Evolutionary conservation across 2,888 invertebrate species (phyloP), one percentile per base, ranked within the genome.

Genomic region (Ophioninae sp.): DNA sequence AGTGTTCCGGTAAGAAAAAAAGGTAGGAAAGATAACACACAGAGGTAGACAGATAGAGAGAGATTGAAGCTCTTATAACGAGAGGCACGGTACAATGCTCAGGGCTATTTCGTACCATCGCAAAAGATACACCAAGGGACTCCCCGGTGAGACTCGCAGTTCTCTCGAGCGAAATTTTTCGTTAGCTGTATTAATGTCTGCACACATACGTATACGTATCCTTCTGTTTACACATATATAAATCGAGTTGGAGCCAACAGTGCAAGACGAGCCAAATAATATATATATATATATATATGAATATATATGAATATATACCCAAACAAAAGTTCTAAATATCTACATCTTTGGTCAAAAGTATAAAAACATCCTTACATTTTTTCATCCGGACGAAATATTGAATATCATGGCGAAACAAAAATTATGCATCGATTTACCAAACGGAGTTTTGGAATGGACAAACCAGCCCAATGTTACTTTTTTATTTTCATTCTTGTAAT

Each of bases 31-130:
- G 20, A 30, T 44, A 13, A 72, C 3, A 23, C 59, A 56, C 30
- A 20, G 20, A 65, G 0, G 39, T 44, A 67, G 44, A 61, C 13
- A 30, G 56, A 9, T 22, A 44, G 41, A 61, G 44, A 51, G 67
- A 51, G 20, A 73, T 58, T 76, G 65, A 64, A 23, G 74, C 72
- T 86, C 68, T 83, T 83, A 82, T 85, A 85, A 86, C 86, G 79
- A 85, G 82, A 51, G 59, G 75, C 58, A 56, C n/a, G 63, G 73
- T 37, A 64, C 73, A 79, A 51, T 65, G 84, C 86, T 84, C 79
- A 64, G 73, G 76, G 82, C 74, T 82, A 83, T 85, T 84, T 82
- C 75, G 23, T 79, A 41, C 76, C 58, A 69, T 61, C 8, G 58
- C 71, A 41, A 59, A 79, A 39, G 23, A 75, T 17, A 51, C 22